Evolutionary conservation across 2,113 vertebrate genomes (phyloP).

Genomic region (Phylloscopus trochiloides): DNA sequence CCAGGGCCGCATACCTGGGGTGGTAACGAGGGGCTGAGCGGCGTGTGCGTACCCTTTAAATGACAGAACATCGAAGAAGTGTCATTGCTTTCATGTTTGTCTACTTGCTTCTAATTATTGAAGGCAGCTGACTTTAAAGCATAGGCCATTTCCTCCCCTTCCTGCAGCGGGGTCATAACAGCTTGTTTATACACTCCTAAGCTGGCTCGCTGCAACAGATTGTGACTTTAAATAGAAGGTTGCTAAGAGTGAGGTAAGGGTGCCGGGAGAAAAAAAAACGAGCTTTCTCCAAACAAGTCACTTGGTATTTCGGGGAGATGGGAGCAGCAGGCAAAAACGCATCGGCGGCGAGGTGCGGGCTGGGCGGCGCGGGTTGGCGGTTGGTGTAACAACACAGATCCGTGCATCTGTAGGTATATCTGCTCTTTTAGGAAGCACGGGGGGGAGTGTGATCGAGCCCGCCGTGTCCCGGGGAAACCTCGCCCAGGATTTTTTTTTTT

Average conservation of each 20-base stretch:
- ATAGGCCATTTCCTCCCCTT: slow-evolving; percentile 50
- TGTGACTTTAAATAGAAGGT: slow-evolving; percentile 53
- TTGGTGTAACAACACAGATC: background rate
- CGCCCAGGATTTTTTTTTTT: background rate
- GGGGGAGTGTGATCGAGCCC: background rate
- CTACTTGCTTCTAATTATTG: slow-evolving; percentile 48
- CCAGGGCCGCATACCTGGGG: background rate
- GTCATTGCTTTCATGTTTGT: slow-evolving; percentile 35
- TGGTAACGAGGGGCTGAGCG: background rate
- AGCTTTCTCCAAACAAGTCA: slow-evolving; percentile 13
- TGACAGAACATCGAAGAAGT: slow-evolving; percentile 32
- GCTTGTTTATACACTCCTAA: background rate
- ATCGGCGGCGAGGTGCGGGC: background rate
- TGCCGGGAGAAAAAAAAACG: slow-evolving; percentile 29
- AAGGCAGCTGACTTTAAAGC: slow-evolving; percentile 49
- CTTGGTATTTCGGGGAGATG: slow-evolving; percentile 37
- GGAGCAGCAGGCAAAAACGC: slow-evolving; percentile 48
- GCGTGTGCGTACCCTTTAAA: slow-evolving; percentile 31
- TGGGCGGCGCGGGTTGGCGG: background rate
- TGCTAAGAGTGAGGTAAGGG: slow-evolving; percentile 41
- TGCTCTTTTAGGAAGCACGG: background rate
- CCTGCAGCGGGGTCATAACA: slow-evolving; percentile 3
- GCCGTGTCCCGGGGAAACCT: slow-evolving; percentile 18
- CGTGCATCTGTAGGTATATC: background rate
- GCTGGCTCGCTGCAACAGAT: slow-evolving; percentile 16